Conservation (phyloP, 2,888 invertebrate genomes). For the Erebia epiphron region DNA sequence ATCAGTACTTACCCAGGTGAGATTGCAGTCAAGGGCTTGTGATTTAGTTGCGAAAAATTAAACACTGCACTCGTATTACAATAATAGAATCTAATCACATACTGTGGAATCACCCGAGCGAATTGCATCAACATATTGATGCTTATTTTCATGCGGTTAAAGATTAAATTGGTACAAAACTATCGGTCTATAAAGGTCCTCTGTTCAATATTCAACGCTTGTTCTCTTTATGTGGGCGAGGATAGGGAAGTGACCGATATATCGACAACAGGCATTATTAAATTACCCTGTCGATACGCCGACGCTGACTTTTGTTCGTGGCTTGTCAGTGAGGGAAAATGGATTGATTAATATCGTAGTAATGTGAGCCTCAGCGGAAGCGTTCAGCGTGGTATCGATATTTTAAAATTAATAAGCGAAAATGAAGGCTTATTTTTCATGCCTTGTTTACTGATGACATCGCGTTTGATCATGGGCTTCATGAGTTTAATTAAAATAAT, state of each 20-base stretch:
- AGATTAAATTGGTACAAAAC: constrained; percentile 14
- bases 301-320: constrained; percentile 12
- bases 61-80: constrained; percentile 12
- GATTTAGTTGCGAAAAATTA: neutral
- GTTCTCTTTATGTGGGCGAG: constrained; percentile 39
- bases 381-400: neutral
- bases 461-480: too few species aligned
- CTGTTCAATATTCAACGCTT: constrained; percentile 41
- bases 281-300: constrained; percentile 25
- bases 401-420: constrained; percentile 8
- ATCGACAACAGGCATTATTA: constrained; percentile 35
- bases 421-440: neutral
- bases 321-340: constrained; percentile 19
- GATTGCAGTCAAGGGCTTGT: too few species aligned
- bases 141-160: neutral
- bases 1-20: too few species aligned
- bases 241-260: constrained; percentile 31
- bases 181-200: constrained; percentile 14
- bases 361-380: neutral
- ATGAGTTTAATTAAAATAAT: neutral
- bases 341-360: constrained; percentile 11
- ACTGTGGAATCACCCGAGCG: neutral
- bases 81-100: constrained; percentile 21
- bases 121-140: constrained; percentile 1
- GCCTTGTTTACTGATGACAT: neutral